Conservation (phyloP, 2,888 invertebrate genomes). For the Desoria tigrina region DNA sequence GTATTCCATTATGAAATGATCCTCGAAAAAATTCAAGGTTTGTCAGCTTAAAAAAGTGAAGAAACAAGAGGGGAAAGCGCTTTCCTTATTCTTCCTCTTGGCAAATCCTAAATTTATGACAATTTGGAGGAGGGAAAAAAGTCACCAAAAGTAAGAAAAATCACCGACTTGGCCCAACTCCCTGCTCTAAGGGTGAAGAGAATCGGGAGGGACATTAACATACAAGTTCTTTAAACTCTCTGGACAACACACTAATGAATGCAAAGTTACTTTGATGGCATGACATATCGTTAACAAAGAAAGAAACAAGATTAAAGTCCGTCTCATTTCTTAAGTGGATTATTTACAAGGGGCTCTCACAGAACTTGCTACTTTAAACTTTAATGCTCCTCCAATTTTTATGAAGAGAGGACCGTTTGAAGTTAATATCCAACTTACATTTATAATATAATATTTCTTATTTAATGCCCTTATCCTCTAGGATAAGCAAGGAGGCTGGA, state of each 20-base stretch:
- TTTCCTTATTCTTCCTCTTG: slow-evolving; percentile 27
- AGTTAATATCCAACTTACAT: no score
- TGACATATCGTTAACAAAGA: slow-evolving; percentile 19
- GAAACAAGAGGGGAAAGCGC: background rate
- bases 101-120: slow-evolving; percentile 46
- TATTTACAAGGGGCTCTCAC: slow-evolving; percentile 10
- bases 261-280: slow-evolving; percentile 22
- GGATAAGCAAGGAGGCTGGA: no score
- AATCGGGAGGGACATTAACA: background rate
- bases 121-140: slow-evolving; percentile 1
- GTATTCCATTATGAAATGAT: background rate
- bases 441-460: no score
- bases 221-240: slow-evolving; percentile 20
- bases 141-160: background rate
- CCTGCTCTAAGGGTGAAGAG: background rate
- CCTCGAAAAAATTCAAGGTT: background rate
- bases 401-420: background rate
- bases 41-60: background rate
- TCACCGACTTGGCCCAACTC: background rate
- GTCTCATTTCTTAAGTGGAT: slow-evolving; percentile 23
- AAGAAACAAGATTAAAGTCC: slow-evolving; percentile 17
- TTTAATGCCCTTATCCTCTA: no score
- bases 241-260: slow-evolving; percentile 21
- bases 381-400: background rate
- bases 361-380: background rate